Conservation (phyloP, 2,888 invertebrate genomes). For the Eristalis intricaria region DNA sequence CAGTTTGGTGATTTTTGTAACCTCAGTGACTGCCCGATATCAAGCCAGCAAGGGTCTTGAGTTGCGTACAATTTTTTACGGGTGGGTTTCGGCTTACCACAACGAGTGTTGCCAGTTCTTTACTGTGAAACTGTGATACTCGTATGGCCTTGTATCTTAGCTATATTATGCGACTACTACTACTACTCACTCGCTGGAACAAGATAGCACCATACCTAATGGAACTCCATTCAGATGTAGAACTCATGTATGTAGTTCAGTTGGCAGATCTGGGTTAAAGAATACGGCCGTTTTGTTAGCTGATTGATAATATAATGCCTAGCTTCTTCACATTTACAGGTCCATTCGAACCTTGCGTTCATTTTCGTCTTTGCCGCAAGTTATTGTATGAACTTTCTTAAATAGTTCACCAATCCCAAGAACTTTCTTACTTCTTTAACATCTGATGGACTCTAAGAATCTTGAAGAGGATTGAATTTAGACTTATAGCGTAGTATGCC, state of each 20-base stretch:
- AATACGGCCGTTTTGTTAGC: slow-evolving; percentile 31
- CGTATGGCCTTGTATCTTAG: slow-evolving; percentile 14
- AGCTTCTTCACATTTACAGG: not conserved
- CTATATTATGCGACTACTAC: slow-evolving; percentile 42
- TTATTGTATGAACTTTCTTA: too few species aligned
- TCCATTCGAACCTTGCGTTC: not conserved
- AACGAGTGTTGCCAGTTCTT: too few species aligned
- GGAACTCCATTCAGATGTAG: slow-evolving; percentile 44
- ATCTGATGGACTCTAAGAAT: too few species aligned
- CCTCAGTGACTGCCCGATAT: not conserved
- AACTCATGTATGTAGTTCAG: slow-evolving; percentile 57
- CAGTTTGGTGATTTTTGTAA: slow-evolving; percentile 5
- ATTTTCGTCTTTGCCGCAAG: not conserved
- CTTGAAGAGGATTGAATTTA: too few species aligned
- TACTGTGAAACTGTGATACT: too few species aligned
- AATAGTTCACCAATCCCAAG: too few species aligned
- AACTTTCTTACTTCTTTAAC: too few species aligned
- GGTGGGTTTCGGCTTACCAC: slow-evolving; percentile 41
- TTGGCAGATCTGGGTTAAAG: slow-evolving; percentile 22
- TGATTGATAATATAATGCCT: not conserved
- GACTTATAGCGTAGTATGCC: too few species aligned
- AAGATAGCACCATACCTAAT: slow-evolving; percentile 38
- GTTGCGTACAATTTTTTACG: not conserved
- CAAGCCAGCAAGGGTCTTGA: slow-evolving; percentile 13
- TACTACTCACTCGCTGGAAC: slow-evolving; percentile 35